Base-by-base conservation (phyloP, 2,888 invertebrate genomes). In the Drosophila antonietae region DNA sequence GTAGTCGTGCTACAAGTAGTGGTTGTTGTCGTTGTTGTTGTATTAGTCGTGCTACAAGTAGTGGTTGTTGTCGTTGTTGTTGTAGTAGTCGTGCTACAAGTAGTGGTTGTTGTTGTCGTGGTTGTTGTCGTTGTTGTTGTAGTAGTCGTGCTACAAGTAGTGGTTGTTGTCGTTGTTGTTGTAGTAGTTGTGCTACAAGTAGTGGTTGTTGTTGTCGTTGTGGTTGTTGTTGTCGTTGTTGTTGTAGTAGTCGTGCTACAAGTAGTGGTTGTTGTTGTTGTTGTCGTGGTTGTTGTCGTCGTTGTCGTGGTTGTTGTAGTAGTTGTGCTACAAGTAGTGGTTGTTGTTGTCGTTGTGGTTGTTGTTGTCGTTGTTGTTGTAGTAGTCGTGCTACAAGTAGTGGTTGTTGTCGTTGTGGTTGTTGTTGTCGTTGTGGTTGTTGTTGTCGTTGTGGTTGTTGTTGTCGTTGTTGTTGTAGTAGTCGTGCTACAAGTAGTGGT, bases 281-380 rank as follows among this genome's bases (percentile, higher is more conserved):
- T 31, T 6, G 65, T 33, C 0, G 41, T 15, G 0, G 43, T 43
- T 2, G 41, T 33, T 1, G 52, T n/a, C 0, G 33, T 41, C 0
- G 28, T 37, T 1, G 57, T 20, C 1, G 28, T 49, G 2, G 49
- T 28, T 3, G 23, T 23, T 23, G 23, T 23, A 20, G 20, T 20
- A 20, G 20, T 20, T 2, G 20, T 20, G 20, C 20, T 20, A 2
- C 20, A 20, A 20, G 20, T 20, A 20, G 37, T 28, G 1, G 37
- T n/a, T 2, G 39, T 59, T 0, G 68, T 18, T 3, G 59, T 28
- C 0, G 33, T 58, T 0, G 23, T 23, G 3, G 0, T 12, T 12
- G 35, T 37, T 14, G 46, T 58, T 15, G 68, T 63, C n/a, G 49
- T 51, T 41, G 28, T 56, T 0, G 10, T 15, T 2, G 52, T 46